phyloP scores from a whole-genome alignment of 2,113 vertebrate genomes.

The Eidolon helvum region DNA sequence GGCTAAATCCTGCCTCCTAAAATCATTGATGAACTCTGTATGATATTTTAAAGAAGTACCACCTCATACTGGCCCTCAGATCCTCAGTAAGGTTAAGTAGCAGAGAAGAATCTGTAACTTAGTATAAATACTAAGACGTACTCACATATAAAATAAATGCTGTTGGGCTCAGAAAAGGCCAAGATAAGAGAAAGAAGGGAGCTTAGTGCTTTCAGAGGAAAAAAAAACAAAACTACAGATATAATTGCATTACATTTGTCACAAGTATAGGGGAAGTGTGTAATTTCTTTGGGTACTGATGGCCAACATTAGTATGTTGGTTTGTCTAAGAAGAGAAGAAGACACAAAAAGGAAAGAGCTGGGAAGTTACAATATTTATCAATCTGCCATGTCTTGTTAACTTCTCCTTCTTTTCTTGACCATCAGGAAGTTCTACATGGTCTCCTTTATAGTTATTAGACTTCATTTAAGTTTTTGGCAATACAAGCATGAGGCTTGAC shows the following conservation, averaged over 20 bases:
- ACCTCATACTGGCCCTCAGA: neutral
- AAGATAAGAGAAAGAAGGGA: neutral
- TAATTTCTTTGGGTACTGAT: neutral
- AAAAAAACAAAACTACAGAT: neutral
- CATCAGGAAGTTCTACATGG: neutral
- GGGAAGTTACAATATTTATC: neutral
- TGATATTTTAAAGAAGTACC: neutral
- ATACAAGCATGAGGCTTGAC: neutral
- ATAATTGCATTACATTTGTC: neutral
- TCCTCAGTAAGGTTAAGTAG: neutral
- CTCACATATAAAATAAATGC: neutral
- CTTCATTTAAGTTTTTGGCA: conserved; percentile 14
- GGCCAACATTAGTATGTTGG: neutral
- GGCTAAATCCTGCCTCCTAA: neutral
- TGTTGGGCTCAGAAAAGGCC: neutral
- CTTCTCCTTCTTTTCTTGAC: neutral
- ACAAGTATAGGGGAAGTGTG: neutral
- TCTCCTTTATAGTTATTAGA: conserved; percentile 11
- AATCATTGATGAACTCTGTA: neutral
- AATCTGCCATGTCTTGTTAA: neutral
- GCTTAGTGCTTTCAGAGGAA: neutral
- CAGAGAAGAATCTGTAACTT: neutral
- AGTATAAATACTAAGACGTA: neutral
- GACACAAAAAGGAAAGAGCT: neutral
- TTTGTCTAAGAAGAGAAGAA: neutral